Base-by-base conservation (phyloP, 2,888 invertebrate species). In the Biston betularia region DNA sequence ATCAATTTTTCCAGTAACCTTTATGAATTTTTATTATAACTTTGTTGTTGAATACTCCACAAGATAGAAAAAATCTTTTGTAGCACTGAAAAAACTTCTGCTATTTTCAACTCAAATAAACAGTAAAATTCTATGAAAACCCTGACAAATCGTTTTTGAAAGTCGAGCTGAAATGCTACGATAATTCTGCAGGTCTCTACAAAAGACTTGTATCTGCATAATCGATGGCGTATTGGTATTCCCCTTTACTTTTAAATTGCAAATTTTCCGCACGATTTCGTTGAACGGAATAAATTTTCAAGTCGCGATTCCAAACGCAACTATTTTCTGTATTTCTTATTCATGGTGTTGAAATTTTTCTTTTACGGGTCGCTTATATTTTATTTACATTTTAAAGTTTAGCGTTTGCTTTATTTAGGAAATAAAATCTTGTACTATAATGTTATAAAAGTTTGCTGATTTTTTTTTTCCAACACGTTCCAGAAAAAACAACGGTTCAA, bases 211-310 rank as follows among this genome's bases (percentile, higher is more conserved):
- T 89, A 92, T 92, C 90, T 92, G 84, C 92, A 93, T 93, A 92
- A 93, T 92, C 92, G 92, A 92, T 90, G 89, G 89, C 90, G 90
- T 93, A 93, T 92, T 92, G 92, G 86, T 86, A 86, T 91, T 91
- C 92, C 91, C 90, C 88, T 88, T 91, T 91, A 92, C 91, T 92
- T 90, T 89, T 89, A 93, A 93, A 93, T 92, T 92, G 93, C 92
- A 92, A 93, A 93, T 93, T 93, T 93, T 93, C 92, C 90, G 86
- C 92, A 89, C 93, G 92, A 93, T 92, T 92, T 92, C 89, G 84
- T 81, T 82, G 85, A 80, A 80, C 82, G 82, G 89, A 89, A 92
- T 93, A 92, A 86, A 93, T 93, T 93, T 91, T 88, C 88, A 84
- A 89, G 81, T 84, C 84, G 87, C 86, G 85, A 85, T 83, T 83